Conservation (phyloP, 1,140 invertebrate genomes). For the Homarus americanus region DNA sequence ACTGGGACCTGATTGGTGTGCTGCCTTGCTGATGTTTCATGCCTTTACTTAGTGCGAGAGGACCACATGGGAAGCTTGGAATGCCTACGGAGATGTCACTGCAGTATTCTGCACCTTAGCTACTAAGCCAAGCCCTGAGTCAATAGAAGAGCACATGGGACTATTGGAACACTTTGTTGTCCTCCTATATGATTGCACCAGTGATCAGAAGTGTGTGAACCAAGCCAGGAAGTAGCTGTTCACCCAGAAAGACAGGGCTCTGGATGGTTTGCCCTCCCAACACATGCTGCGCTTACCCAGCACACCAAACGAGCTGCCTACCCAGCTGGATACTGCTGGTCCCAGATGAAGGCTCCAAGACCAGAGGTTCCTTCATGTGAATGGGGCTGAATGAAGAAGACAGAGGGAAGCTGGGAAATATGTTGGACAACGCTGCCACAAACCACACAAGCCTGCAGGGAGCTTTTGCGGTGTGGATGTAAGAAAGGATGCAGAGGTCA, state of each 20-base stretch:
- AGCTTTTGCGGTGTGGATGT: no score
- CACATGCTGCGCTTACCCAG: background rate
- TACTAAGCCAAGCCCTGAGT: slow-evolving; percentile 25
- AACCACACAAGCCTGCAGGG: slow-evolving; percentile 18
- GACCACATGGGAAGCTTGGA: no score
- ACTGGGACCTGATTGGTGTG: no score
- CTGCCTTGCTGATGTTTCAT: no score
- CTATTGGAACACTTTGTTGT: no score
- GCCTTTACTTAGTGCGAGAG: no score
- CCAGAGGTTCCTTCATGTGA: slow-evolving; percentile 37
- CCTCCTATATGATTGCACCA: slow-evolving; percentile 37
- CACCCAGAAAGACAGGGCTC: slow-evolving; percentile 2
- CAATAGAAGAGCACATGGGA: no score
- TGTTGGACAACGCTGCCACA: slow-evolving; percentile 41
- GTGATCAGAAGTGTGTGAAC: slow-evolving; percentile 30
- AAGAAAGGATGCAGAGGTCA: no score
- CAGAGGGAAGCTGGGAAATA: slow-evolving; percentile 25
- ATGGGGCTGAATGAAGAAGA: slow-evolving; percentile 7
- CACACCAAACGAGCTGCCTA: slow-evolving; percentile 35
- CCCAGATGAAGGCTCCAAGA: slow-evolving; percentile 6
- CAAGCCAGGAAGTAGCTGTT: background rate
- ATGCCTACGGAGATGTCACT: no score
- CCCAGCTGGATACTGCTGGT: slow-evolving; percentile 38
- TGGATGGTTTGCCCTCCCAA: slow-evolving; percentile 35
- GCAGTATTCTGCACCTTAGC: no score